These are phyloP conservation scores for Siphlonurus alternatus DNA, from an alignment of 2,888 invertebrate species.

Conservation along the genomic window DNA sequence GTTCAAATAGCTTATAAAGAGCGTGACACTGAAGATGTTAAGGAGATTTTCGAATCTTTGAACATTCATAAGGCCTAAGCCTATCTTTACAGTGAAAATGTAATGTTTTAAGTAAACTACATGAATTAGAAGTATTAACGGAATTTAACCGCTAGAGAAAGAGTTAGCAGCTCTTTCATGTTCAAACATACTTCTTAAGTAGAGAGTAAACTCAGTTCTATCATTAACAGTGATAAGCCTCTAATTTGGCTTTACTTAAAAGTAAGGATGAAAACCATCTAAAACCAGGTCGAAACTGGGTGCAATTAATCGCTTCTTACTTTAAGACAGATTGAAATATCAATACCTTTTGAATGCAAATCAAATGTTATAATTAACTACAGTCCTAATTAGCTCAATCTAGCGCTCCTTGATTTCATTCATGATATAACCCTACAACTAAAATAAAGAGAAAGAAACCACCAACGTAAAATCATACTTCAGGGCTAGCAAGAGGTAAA, in stretches of 20 bases:
- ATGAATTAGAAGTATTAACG: slow-evolving; percentile 37
- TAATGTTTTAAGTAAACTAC: slow-evolving; percentile 47
- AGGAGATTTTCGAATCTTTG: slow-evolving; percentile 20
- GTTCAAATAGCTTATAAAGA: slow-evolving; percentile 22
- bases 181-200: slow-evolving; percentile 38
- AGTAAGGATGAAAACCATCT: slow-evolving; percentile 16
- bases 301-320: slow-evolving; percentile 30
- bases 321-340: slow-evolving; percentile 25
- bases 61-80: slow-evolving; percentile 21
- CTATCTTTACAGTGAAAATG: slow-evolving; percentile 46
- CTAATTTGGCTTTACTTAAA: slow-evolving; percentile 38
- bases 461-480: slow-evolving; percentile 20
- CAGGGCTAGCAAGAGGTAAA: slow-evolving; percentile 21
- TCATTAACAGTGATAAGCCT: slow-evolving; percentile 51
- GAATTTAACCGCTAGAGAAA: slow-evolving; percentile 31
- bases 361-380: slow-evolving; percentile 32
- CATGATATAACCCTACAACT: slow-evolving; percentile 33
- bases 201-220: slow-evolving; percentile 35
- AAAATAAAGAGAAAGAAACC: slow-evolving; percentile 33
- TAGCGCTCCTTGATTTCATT: slow-evolving; percentile 43
- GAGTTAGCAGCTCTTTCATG: slow-evolving; percentile 46
- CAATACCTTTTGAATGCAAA: slow-evolving; percentile 32
- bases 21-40: slow-evolving; percentile 31
- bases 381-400: slow-evolving; percentile 30
- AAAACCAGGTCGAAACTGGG: slow-evolving; percentile 36